Base-by-base conservation (phyloP, 2,888 invertebrate genomes). In the Agonopterix subpropinquella region DNA sequence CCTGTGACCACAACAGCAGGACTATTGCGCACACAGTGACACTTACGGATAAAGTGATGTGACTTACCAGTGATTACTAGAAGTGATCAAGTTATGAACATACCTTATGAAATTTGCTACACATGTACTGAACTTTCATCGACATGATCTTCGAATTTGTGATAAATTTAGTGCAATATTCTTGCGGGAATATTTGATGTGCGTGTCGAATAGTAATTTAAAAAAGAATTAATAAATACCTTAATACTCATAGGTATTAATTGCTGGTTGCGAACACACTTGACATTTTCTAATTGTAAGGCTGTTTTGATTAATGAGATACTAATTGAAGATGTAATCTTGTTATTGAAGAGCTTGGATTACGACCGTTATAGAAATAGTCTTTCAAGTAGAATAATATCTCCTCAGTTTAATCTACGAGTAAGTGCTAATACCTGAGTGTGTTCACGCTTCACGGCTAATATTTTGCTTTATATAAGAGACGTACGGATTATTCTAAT, bases 1-100 rank as follows among this genome's bases (percentile, higher is more conserved):
- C 41, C 89, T 89, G 85, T 89, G 89, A 89, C 88, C 85, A 28
- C 28, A 28, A 50, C 78, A 76, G 50, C 70, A 75, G 47, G 77
- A 77, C 58, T 79, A 68, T 57, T 73, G 72, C 67, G 68, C 66
- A 54, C 72, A 77, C 65, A 69, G 71, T 71, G 79, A 78, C 47
- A 61, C 61, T 57, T 77, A 59, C 61, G 59, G 57, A 47, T 64
- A 67, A 65, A 63, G 60, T 56, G 39, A 39, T 39, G 41, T 51
- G 54, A 56, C 49, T 55, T 48, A 45, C 48, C 48, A 52, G 51
- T 52, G 53, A 53, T 47, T 46, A 47, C 48, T 37, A n/a, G 13
- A 47, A 45, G 48, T 48, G 47, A 36, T 48, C 41, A 13, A 41
- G 10, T 47, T 15, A 36, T n/a, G 39, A 39, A 39, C 39, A 39